Evolutionary conservation across 1,140 invertebrate species (phyloP).

Genomic region (Bombus polaris): DNA sequence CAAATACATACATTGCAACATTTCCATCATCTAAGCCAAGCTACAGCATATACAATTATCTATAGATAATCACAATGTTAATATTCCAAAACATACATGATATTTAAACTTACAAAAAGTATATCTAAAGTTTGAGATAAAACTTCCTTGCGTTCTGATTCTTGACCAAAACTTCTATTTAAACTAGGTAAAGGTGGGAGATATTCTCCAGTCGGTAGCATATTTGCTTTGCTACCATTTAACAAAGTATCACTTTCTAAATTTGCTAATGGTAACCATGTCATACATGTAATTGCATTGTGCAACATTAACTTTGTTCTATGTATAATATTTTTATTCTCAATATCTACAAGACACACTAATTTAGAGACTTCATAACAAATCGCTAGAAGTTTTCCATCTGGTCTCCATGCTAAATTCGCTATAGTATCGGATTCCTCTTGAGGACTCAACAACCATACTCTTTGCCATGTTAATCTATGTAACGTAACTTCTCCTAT

Average conservation of each 20-base stretch:
- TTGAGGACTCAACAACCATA: conserved; percentile 91
- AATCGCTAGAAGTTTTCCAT: conserved; percentile 94
- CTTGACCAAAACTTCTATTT: conserved; percentile 83
- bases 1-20: conserved; percentile 91
- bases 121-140: conserved; percentile 76
- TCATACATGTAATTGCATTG: conserved; percentile 84
- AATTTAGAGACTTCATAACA: conserved; percentile 78
- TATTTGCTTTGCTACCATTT: conserved; percentile 56
- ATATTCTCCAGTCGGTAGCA: conserved; percentile 75
- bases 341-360: conserved; percentile 91
- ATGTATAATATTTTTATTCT: conserved; percentile 92
- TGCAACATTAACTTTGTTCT: conserved; percentile 85
- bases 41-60: conserved; percentile 84
- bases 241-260: conserved; percentile 43
- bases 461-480: conserved; percentile 95
- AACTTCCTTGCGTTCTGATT: conserved; percentile 79
- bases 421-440: conserved; percentile 87
- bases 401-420: conserved; percentile 94
- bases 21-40: conserved; percentile 89
- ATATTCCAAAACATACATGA: background rate
- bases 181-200: conserved; percentile 85
- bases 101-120: conserved; percentile 75
- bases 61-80: background rate
- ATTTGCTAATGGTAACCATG: conserved; percentile 82
- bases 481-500: conserved; percentile 94